phyloP scores from a whole-genome alignment of 2,797 vertebrate species.

The Trachops cirrhosus region DNA sequence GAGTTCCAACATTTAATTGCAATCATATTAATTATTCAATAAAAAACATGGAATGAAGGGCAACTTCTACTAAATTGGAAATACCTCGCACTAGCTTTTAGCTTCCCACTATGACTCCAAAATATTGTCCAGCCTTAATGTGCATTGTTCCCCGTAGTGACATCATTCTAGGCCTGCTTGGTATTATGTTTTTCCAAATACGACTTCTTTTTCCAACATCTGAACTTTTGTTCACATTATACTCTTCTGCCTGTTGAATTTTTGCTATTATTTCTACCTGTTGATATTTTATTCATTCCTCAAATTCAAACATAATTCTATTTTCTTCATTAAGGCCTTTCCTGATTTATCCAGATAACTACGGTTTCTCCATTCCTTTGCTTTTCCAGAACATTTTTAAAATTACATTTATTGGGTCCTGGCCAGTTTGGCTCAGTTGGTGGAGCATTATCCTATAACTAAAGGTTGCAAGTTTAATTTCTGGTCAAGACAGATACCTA shows the following conservation, averaged over 20 bases:
- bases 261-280: not conserved
- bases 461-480: too few species aligned
- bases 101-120: not conserved
- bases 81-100: not conserved
- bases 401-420: not conserved
- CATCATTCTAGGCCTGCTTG: not conserved
- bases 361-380: not conserved
- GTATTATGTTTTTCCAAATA: not conserved
- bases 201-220: not conserved
- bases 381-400: not conserved
- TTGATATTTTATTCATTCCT: not conserved
- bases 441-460: too few species aligned
- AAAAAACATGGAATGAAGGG: not conserved
- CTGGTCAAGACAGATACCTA: not conserved
- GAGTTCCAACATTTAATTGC: not conserved
- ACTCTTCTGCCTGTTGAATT: not conserved
- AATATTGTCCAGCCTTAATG: not conserved
- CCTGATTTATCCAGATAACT: not conserved
- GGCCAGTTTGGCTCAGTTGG: too few species aligned
- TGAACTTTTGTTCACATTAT: not conserved
- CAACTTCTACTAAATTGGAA: not conserved
- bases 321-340: not conserved
- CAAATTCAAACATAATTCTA: not conserved
- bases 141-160: not conserved
- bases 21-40: not conserved